Evolutionary conservation across 2,888 invertebrate genomes (phyloP).

Genomic region (Aphodius granarius): DNA sequence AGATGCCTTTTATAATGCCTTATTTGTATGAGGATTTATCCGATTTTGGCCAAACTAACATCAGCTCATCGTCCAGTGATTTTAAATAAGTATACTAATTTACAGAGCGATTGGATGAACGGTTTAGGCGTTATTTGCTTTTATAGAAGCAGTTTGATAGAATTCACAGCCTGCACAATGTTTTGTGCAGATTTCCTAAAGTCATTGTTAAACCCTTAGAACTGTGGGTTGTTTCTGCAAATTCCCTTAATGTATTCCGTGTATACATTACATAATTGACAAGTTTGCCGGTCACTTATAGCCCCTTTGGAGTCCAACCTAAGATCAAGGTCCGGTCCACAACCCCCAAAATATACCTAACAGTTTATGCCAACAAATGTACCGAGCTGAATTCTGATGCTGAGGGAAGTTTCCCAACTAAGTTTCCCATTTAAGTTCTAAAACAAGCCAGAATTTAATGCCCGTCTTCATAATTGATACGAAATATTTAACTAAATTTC

Average conservation of each 20-base stretch:
- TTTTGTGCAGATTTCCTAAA: neutral
- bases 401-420: neutral
- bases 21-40: no score
- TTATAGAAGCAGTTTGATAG: no score
- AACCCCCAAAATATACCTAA: neutral
- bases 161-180: no score
- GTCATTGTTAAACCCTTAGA: neutral
- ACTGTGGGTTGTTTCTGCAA: neutral
- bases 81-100: no score
- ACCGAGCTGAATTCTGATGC: neutral
- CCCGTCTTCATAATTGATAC: neutral
- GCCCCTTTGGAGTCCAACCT: neutral
- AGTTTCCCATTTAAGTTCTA: neutral
- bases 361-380: constrained; percentile 11
- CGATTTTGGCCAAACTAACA: no score
- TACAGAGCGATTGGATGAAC: no score
- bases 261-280: constrained; percentile 11
- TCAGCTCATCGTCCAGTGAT: no score
- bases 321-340: neutral
- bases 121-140: no score
- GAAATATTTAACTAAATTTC: neutral
- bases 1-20: no score
- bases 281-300: constrained; percentile 6
- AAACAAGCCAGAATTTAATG: neutral
- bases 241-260: neutral